Base-by-base conservation (phyloP, 2,888 invertebrate species). In the Panopea generosa region DNA sequence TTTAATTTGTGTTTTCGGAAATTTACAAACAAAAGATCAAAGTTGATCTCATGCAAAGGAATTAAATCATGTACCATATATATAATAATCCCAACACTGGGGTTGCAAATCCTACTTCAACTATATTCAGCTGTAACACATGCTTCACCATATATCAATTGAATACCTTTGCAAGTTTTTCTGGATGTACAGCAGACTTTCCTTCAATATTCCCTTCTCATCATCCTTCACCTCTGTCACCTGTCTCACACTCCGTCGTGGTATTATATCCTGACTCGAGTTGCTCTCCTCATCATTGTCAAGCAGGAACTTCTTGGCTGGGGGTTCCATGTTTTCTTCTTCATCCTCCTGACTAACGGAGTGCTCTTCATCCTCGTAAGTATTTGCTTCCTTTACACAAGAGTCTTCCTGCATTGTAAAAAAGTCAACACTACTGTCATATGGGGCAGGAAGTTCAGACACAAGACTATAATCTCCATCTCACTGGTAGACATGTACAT, bases 111-210 rank as follows among this genome's bases (percentile, higher is more conserved):
- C n/a, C n/a, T n/a, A n/a, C n/a, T n/a, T n/a, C n/a, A n/a, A n/a
- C n/a, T n/a, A n/a, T n/a, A n/a, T n/a, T n/a, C n/a, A n/a, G n/a
- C n/a, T n/a, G n/a, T n/a, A n/a, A n/a, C n/a, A n/a, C n/a, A n/a
- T n/a, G n/a, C n/a, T n/a, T n/a, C n/a, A n/a, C n/a, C n/a, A n/a
- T n/a, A n/a, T n/a, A n/a, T n/a, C n/a, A n/a, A n/a, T n/a, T n/a
- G n/a, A 16, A 61, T 90, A 93, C 89, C 97, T 97, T 90, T 98
- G 98, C 68, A 99, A 93, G 67, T 96, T 95, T 63, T 96, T 95
- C 7, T 98, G 88, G 33, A 94, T 86, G 80, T 93, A 92, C 80
- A 98, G 98, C 33, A 98, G 93, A 77, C 88, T 88, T 62, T 84
- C 85, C 43, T 84, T 83, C 14, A 90, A 78, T 20, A 87, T 84